These are phyloP conservation scores for Cataglyphis cursor DNA, from an alignment of 2,888 invertebrate species.

Conservation along the genomic window DNA sequence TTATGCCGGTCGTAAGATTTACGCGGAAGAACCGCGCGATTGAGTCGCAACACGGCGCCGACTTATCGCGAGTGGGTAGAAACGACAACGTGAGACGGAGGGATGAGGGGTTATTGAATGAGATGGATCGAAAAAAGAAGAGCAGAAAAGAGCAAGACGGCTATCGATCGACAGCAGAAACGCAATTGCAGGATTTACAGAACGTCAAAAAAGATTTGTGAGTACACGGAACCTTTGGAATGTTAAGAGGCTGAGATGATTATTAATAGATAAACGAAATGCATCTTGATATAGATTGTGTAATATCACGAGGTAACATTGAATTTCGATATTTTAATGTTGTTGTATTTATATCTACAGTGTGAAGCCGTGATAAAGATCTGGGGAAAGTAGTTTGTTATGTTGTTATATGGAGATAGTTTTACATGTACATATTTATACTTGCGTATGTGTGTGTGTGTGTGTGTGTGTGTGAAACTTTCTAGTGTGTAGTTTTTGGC, in stretches of 20 bases:
- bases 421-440: background rate
- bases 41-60: slow-evolving; percentile 86
- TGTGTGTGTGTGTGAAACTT: background rate
- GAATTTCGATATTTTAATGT: slow-evolving; percentile 25
- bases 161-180: slow-evolving; percentile 70
- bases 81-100: slow-evolving; percentile 75
- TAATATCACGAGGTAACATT: slow-evolving; percentile 12
- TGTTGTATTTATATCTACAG: background rate
- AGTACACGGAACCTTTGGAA: background rate
- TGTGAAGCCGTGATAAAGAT: background rate
- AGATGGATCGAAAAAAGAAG: slow-evolving; percentile 31
- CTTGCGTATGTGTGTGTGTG: background rate
- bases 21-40: slow-evolving; percentile 86
- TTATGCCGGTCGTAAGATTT: slow-evolving; percentile 85
- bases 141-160: slow-evolving; percentile 57
- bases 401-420: background rate
- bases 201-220: slow-evolving; percentile 6
- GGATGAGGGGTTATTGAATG: slow-evolving; percentile 40
- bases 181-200: slow-evolving; percentile 61
- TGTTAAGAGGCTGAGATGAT: slow-evolving; percentile 4
- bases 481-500: background rate
- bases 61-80: slow-evolving; percentile 86
- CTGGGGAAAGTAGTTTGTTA: background rate
- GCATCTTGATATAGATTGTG: background rate
- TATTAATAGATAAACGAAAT: background rate